Base-by-base conservation (phyloP, 2,797 vertebrate genomes). In the Muscicapa comitata region DNA sequence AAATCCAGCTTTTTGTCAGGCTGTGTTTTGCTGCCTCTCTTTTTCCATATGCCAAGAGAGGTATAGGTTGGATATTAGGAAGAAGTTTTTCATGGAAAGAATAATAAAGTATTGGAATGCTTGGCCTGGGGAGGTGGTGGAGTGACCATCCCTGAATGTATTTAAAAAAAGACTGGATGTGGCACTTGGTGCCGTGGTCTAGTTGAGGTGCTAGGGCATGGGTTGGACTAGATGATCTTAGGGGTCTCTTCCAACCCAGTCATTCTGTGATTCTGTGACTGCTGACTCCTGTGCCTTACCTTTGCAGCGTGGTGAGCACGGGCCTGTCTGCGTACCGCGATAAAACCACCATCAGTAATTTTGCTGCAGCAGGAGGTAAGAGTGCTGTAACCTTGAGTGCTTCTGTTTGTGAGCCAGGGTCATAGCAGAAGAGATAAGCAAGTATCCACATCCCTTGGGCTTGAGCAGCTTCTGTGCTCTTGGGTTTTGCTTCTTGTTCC, bases 331-430 rank as follows among this genome's bases (percentile, higher is more conserved):
- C 97, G 10, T 99, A 99, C 97, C 97, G 97, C 43, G 97, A 99
- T 97, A 98, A 98, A 96, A 97, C 97, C 24, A 53, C 96, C 57
- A 10, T 99, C 61, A 95, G 98, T 79, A 97, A 99, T 65, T 99
- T 98, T 33, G 97, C 97, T 43, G 97, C 98, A n/a, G 99, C 99
- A 42, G 99, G 99, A 98, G 99, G 99, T 99, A 97, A 99, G 98
- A 19, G 35, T 45, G 71, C 88, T 93, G 9, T 57, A 15, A 81
- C 91, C 40, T 55, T 24, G 4, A 61, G 38, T 55, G 31, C 42
- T 84, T 57, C 95, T 86, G 42, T 81, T 57, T 16, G 1, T 66
- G 21, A 83, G 75, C 23, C 7, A 37, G 29, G n/a, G n/a, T 23
- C 2, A 0, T 17, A n/a, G 42, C 6, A 7, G 45, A 18, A 74